Conservation (phyloP, 1,140 invertebrate genomes). For the Drosophila sturtevanti region DNA sequence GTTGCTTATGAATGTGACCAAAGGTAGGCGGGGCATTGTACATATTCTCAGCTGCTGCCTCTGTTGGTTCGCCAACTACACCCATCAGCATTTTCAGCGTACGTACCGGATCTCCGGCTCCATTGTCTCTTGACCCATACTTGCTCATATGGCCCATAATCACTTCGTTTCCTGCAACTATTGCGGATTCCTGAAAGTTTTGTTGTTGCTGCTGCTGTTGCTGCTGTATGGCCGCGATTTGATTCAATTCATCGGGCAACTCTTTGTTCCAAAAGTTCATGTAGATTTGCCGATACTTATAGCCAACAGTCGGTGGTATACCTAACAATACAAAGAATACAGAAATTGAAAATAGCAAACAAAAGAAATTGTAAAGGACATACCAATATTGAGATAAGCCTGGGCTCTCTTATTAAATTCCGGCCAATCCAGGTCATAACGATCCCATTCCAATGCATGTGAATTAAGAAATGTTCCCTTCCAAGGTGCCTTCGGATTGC, state of each 20-base stretch:
- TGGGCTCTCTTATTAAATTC: slow-evolving; percentile 89
- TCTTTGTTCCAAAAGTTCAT: slow-evolving; percentile 90
- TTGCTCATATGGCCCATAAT: slow-evolving; percentile 81
- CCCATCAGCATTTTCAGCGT: slow-evolving; percentile 59
- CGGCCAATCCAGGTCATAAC: slow-evolving; percentile 90
- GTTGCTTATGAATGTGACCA: slow-evolving; percentile 57
- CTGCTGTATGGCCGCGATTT: slow-evolving; percentile 80
- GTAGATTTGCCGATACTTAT: slow-evolving; percentile 86
- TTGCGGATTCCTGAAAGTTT: slow-evolving; percentile 20
- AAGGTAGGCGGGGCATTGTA: slow-evolving; percentile 81
- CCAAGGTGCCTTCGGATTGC: slow-evolving; percentile 89
- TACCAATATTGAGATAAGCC: slow-evolving; percentile 90
- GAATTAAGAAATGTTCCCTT: slow-evolving; percentile 85
- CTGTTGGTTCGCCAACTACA: slow-evolving; percentile 43
- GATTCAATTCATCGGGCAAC: slow-evolving; percentile 86
- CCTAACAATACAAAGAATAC: slow-evolving; percentile 82
- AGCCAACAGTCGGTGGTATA: slow-evolving; percentile 86
- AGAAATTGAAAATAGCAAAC: background rate
- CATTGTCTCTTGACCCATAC: slow-evolving; percentile 70
- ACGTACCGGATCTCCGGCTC: slow-evolving; percentile 72
- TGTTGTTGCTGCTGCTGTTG: slow-evolving; percentile 53
- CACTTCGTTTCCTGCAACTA: slow-evolving; percentile 55
- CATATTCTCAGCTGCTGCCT: slow-evolving; percentile 73
- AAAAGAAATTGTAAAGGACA: slow-evolving; percentile 35
- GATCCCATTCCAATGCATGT: slow-evolving; percentile 85